Evolutionary conservation across 2,113 vertebrate species (phyloP).

Genomic region (Mixornis gularis): DNA sequence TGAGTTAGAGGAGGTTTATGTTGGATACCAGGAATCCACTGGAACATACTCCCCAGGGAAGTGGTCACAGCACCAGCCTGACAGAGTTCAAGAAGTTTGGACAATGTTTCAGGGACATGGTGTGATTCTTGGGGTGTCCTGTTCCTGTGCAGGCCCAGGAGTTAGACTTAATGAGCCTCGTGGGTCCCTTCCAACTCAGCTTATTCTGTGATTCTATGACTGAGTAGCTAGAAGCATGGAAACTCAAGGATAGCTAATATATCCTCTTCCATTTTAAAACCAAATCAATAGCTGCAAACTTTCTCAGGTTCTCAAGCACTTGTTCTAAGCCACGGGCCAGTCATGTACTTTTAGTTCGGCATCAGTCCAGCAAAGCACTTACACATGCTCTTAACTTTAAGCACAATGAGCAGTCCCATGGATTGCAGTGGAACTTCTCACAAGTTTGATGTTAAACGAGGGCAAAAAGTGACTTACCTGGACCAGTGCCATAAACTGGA

Average conservation of each 20-base stretch:
- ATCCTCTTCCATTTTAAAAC: not conserved
- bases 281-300: not conserved
- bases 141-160: not conserved
- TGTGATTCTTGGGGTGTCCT: not conserved
- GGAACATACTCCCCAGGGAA: not conserved
- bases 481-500: not conserved
- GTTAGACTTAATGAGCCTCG: rapidly evolving
- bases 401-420: not conserved
- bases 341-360: not conserved
- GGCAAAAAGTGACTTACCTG: constrained; percentile 6
- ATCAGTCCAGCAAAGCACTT: constrained; percentile 20
- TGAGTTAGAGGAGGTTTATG: not conserved
- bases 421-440: constrained; percentile 7
- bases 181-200: not conserved
- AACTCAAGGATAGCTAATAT: not conserved
- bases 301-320: not conserved
- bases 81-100: not conserved
- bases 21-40: not conserved
- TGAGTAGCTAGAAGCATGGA: not conserved
- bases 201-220: not conserved
- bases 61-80: not conserved
- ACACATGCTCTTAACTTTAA: not conserved
- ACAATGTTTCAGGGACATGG: not conserved
- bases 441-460: not conserved
- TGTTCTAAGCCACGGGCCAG: rapidly evolving